phyloP scores from a whole-genome alignment of 2,113 vertebrate genomes.

The Poecile atricapillus region DNA sequence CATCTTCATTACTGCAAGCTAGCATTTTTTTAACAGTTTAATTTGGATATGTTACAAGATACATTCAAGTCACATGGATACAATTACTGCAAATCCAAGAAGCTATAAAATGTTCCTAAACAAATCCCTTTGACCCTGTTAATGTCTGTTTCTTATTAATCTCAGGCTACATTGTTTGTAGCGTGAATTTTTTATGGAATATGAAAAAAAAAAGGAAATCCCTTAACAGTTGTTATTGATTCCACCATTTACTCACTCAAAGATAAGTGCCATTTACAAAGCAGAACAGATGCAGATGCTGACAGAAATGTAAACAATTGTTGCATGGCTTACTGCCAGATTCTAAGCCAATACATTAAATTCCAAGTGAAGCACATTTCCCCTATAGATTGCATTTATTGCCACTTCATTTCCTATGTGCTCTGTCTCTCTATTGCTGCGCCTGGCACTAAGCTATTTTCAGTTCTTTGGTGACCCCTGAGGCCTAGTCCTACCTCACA shows the following conservation, averaged over 20 bases:
- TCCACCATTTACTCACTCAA: constrained; percentile 89
- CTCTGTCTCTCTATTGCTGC: constrained; percentile 72
- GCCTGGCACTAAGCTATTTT: constrained; percentile 86
- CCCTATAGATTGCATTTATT: constrained; percentile 96
- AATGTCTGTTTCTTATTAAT: constrained; percentile 77
- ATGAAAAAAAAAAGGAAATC: constrained; percentile 84
- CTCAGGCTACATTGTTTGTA: constrained; percentile 78
- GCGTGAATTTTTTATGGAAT: constrained; percentile 71
- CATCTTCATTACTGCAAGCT: constrained; percentile 73
- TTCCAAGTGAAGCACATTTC: constrained; percentile 95
- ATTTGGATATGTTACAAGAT: constrained; percentile 79
- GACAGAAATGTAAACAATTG: constrained; percentile 99
- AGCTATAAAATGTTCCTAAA: constrained; percentile 72
- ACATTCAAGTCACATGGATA: constrained; percentile 73
- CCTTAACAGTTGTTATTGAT: constrained; percentile 98
- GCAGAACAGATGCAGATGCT: constrained; percentile 98
- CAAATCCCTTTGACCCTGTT: constrained; percentile 79
- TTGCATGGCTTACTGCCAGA: constrained; percentile 94
- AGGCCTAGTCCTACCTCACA: constrained; percentile 87
- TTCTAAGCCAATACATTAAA: constrained; percentile 94
- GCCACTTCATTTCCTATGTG: constrained; percentile 97
- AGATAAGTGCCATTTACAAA: constrained; percentile 98
- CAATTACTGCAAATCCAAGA: constrained; percentile 71
- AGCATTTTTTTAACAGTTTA: constrained; percentile 76
- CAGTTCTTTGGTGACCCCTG: constrained; percentile 86